Base-by-base conservation (phyloP, 2,888 invertebrate species). In the Iselma pallidipennis region DNA sequence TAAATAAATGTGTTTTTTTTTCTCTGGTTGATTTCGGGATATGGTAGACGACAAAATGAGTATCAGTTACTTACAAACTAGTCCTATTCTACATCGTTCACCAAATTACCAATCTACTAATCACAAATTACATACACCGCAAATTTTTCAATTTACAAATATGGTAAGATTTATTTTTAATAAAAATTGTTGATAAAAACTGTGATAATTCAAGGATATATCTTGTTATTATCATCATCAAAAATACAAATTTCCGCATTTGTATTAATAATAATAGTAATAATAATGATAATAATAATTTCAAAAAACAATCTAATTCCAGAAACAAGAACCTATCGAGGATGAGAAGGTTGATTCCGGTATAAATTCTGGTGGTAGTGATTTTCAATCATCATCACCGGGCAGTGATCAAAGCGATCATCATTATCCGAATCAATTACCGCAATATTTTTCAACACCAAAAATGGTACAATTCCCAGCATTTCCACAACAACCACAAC, bases 321-420 rank as follows among this genome's bases (percentile, higher is more conserved):
- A 88, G 88, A 88, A 88, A 84, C 81, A 84, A 64, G 87, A 87
- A 77, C 80, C 80, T 0, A 72, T 78, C 61, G 82, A 83, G 9
- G 74, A 74, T 28, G 80, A 80, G 78, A 59, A 83, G 78, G 85
- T 87, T 71, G 87, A 87, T 64, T 87, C 87, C 69, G 85, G 85
- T 1, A 85, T 87, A 60, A 84, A 85, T 6, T 87, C 87, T 70
- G 86, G 85, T 70, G 37, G 62, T 21, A 86, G 86, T n/a, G 87
- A 87, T 69, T 85, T 86, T 71, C 85, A 85, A 69, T 86, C 86
- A 63, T 85, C 86, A 0, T 87, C 87, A 0, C 87, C 87, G 0
- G 85, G 85, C 1, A 85, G 85, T 9, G 86, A 86, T 55, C 71
- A 74, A 58, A 76, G 80, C 63, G 61, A 56, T 25, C 16, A 55